Evolutionary conservation across 2,888 invertebrate species (phyloP).

Genomic region (Melanargia galathea): DNA sequence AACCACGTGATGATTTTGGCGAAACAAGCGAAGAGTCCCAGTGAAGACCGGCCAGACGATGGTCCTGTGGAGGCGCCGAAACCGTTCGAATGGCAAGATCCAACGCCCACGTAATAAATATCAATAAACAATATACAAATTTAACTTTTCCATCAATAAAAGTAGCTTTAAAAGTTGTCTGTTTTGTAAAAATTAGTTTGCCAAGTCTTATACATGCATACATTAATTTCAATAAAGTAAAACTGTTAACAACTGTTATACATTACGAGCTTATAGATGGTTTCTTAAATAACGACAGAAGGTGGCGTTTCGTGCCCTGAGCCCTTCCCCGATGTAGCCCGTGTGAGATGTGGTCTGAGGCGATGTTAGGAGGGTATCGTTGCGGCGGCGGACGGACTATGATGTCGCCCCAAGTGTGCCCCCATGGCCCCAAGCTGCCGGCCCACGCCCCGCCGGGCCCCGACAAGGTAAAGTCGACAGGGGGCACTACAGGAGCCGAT

Average conservation of each 20-base stretch:
- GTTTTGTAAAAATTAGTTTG: constrained; percentile 32
- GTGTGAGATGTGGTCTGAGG: constrained; percentile 79
- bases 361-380: constrained; percentile 69
- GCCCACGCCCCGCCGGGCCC: constrained; percentile 46
- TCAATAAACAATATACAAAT: constrained; percentile 22
- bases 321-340: constrained; percentile 73
- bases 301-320: constrained; percentile 77
- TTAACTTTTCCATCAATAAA: constrained; percentile 26
- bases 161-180: constrained; percentile 40
- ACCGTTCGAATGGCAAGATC: not conserved
- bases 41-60: constrained; percentile 8
- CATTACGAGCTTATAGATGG: constrained; percentile 73
- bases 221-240: constrained; percentile 38
- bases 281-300: constrained; percentile 79
- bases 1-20: constrained; percentile 8
- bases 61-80: constrained; percentile 5
- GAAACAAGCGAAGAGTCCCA: not conserved
- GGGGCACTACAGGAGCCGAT: constrained; percentile 73
- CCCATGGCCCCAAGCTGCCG: constrained; percentile 42
- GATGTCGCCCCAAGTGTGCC: constrained; percentile 21
- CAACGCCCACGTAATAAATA: constrained; percentile 10
- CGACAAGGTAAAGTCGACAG: constrained; percentile 70
- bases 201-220: constrained; percentile 22
- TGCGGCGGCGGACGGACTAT: constrained; percentile 44
- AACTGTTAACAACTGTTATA: constrained; percentile 43